A percentile compares a stretch with the other conserved stretches of the same genome.
Conservation (phyloP, 2,888 invertebrate species). For the Dryobota labecula region DNA sequence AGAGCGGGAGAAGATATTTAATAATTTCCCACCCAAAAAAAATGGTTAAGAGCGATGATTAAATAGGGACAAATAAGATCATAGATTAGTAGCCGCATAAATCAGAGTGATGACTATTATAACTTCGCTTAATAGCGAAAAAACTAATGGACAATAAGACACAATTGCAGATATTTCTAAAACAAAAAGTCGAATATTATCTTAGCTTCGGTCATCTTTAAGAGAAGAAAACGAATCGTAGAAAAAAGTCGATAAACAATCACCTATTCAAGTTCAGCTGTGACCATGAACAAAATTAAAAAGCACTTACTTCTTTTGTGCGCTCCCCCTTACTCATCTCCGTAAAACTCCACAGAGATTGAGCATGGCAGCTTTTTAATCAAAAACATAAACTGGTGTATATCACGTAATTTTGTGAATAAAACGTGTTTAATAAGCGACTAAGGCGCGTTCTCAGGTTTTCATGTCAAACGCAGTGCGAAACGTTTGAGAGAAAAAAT, state of each 20-base stretch:
- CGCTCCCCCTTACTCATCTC: conserved; percentile 20
- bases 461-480: conserved; percentile 73
- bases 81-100: neutral
- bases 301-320: conserved; percentile 12
- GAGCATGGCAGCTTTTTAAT: conserved; percentile 72
- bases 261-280: neutral
- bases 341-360: conserved; percentile 56
- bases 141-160: too few relatives aligned
- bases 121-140: neutral
- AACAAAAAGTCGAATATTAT: neutral
- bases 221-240: neutral
- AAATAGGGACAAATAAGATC: neutral
- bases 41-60: neutral
- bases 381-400: conserved; percentile 69
- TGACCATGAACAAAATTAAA: neutral
- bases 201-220: neutral
- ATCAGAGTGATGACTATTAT: neutral
- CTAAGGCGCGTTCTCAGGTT: conserved; percentile 57
- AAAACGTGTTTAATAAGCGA: conserved; percentile 67
- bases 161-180: neutral
- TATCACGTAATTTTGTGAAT: conserved; percentile 64
- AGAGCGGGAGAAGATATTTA: too few relatives aligned
- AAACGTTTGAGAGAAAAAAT: conserved; percentile 53
- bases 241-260: too few relatives aligned
- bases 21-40: too few relatives aligned